Percentiles rank a stretch among this genome's conserved stretches.
Evolutionary conservation across 2,797 vertebrate genomes (phyloP).

Genomic region (Glossophaga mutica): DNA sequence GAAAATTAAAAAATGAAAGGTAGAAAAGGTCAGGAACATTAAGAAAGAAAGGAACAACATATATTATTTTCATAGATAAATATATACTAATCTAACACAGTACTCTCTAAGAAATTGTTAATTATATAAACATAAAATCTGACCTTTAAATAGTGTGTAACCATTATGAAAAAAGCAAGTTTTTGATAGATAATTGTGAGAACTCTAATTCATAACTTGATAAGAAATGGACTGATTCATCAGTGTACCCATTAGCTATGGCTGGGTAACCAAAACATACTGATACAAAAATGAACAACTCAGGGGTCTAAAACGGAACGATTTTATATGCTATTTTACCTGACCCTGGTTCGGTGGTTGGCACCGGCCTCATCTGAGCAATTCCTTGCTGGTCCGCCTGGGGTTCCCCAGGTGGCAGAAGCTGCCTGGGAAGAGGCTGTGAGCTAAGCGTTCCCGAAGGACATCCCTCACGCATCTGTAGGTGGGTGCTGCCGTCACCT

Average conservation of each 20-base stretch:
- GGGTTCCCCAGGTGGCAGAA: accelerated
- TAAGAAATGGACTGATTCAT: neutral
- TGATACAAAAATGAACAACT: neutral
- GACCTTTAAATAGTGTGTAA: neutral
- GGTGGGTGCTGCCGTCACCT: neutral
- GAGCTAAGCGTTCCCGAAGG: no score
- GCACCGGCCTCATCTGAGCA: no score
- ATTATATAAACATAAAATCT: neutral
- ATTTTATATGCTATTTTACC: neutral
- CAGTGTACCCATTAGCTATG: neutral
- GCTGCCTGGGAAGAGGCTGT: no score
- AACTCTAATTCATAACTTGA: neutral
- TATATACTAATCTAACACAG: neutral
- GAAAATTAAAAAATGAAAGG: neutral
- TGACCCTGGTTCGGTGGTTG: neutral
- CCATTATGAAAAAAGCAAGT: neutral
- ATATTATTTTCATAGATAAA: neutral
- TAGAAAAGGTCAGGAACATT: neutral
- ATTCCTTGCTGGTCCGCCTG: neutral
- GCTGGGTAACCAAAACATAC: neutral
- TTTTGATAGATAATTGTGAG: neutral
- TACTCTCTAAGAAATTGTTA: neutral
- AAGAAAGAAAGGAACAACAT: neutral
- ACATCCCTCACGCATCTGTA: accelerated
- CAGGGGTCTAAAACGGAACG: neutral